Evolutionary conservation across 1,140 invertebrate species (phyloP), one percentile per base, ranked within the genome.

Genomic region (Trichonephila inaurata): DNA sequence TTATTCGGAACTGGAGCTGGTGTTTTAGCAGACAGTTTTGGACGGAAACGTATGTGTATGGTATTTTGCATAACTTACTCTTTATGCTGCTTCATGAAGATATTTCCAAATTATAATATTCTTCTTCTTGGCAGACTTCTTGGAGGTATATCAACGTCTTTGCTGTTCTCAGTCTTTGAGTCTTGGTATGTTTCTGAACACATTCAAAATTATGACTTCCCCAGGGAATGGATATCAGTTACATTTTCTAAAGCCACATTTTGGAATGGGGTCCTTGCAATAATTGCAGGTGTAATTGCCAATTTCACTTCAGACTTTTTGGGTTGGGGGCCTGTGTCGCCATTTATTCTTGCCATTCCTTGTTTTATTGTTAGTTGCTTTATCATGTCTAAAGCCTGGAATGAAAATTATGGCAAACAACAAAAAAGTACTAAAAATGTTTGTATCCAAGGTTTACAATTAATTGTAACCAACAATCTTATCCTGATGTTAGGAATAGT

Each of bases 171-270:
- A 61, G 97, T 97, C 7, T 97, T 97, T 95, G 97, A 97, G 95
- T 97, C 97, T 0, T 97, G 97, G 97, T 96, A 97, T 94, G 96
- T 97, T 16, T 97, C 96, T 95, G 97, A 97, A 95, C 97, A 97
- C 94, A 95, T 97, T 51, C 96, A 97, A 94, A 96, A 96, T 91
- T 95, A 96, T 94, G 96, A 96, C 60, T 96, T 97, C 83, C 96
- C 96, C 7, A 94, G 95, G 19, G 96, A 97, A 64, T 96, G 96
- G 96, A 96, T 97, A 1, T 96, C 96, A 18, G 95, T 95, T 12
- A 97, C 97, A 8, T 97, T 97, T 95, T 97, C 97, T 12, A 96
- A 97, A 95, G 97, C 97, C 18, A 97, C 97, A 19, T 96, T 97
- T 90, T 97, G 97, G 95, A 97, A 97, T 95, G 97, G 97, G 5